phyloP scores from a whole-genome alignment of 1,140 invertebrate species.

The Eurosta solidaginis region DNA sequence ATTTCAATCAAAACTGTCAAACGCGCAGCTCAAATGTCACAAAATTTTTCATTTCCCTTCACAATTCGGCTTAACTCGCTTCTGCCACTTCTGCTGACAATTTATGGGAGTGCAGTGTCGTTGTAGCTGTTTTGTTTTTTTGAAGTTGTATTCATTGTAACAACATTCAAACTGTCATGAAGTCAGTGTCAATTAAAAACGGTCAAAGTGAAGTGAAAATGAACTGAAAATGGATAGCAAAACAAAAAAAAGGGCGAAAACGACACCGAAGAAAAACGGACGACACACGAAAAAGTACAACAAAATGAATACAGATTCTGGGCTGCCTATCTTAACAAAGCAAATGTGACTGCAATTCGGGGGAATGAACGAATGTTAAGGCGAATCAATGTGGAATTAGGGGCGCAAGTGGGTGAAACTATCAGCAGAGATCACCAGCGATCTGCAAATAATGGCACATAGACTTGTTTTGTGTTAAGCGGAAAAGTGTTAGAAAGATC shows the following conservation, averaged over 20 bases:
- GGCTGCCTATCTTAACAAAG: neutral
- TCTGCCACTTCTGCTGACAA: no score
- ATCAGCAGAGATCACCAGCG: no score
- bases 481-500: no score
- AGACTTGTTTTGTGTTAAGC: no score
- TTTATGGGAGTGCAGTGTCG: neutral
- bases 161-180: conserved; percentile 35
- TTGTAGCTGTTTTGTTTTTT: neutral
- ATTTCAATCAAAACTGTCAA: conserved; percentile 32
- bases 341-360: neutral
- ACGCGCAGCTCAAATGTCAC: conserved; percentile 24
- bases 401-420: no score
- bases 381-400: no score
- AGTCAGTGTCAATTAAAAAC: conserved; percentile 35
- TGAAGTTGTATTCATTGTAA: neutral
- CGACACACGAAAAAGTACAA: no score
- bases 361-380: neutral
- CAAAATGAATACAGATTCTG: neutral
- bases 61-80: neutral
- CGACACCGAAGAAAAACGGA: neutral
- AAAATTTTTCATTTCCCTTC: neutral
- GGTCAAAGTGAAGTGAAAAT: conserved; percentile 15
- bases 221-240: neutral
- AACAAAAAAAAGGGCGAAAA: neutral
- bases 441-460: no score